These are phyloP conservation scores for Drosophila ironensis DNA, from an alignment of 1,140 invertebrate species.

Conservation along the genomic window DNA sequence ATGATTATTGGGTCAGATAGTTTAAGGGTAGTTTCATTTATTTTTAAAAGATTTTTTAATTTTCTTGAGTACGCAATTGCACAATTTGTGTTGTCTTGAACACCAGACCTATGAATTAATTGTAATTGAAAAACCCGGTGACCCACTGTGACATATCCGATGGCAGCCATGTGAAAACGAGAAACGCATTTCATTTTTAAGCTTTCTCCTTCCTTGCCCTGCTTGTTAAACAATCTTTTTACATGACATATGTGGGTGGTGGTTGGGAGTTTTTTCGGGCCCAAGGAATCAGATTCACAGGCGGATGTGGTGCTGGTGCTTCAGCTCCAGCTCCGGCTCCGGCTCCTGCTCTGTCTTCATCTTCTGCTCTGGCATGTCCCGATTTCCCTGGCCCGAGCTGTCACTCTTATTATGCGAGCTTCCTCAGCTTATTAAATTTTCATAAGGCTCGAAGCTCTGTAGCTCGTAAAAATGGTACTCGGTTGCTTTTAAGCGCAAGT, in stretches of 20 bases:
- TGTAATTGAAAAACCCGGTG: background rate
- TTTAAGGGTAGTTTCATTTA: no score
- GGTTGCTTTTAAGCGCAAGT: slow-evolving; percentile 56
- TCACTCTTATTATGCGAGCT: slow-evolving; percentile 36
- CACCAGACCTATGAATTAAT: background rate
- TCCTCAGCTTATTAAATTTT: slow-evolving; percentile 69
- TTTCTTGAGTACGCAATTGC: background rate
- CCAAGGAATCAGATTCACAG: background rate
- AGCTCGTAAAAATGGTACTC: slow-evolving; percentile 59
- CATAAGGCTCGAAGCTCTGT: slow-evolving; percentile 51
- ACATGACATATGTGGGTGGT: slow-evolving; percentile 62
- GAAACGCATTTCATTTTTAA: slow-evolving; percentile 77
- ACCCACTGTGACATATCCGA: slow-evolving; percentile 22
- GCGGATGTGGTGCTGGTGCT: background rate
- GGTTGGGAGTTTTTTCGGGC: background rate
- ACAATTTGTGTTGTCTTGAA: no score
- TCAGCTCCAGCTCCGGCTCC: background rate
- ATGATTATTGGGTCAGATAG: no score
- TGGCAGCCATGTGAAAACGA: slow-evolving; percentile 49
- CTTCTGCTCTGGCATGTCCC: slow-evolving; percentile 14
- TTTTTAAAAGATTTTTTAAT: no score
- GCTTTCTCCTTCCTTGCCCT: slow-evolving; percentile 25
- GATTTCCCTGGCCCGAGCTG: slow-evolving; percentile 14
- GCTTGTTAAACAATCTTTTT: slow-evolving; percentile 74
- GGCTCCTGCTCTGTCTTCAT: background rate